Conservation (phyloP, 2,888 invertebrate genomes). For the Eubasilissa splendida region DNA sequence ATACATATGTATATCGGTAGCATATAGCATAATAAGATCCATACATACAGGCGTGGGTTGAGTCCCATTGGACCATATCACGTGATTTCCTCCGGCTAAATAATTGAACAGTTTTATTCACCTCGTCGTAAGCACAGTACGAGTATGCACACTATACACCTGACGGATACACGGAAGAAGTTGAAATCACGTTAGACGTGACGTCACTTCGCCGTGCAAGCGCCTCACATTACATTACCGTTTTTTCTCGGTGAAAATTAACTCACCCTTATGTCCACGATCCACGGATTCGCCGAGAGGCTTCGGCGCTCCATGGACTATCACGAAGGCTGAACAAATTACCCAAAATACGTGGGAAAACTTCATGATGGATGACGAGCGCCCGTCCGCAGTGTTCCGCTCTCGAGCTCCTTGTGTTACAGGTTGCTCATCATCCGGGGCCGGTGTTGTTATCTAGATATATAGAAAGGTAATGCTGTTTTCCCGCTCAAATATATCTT, state of each 20-base stretch:
- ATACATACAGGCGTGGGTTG: too few relatives aligned
- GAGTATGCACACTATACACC: too few relatives aligned
- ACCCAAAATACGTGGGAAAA: constrained; percentile 52
- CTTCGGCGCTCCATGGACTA: constrained; percentile 53
- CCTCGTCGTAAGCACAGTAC: too few relatives aligned
- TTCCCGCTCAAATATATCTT: constrained; percentile 22
- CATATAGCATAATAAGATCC: too few relatives aligned
- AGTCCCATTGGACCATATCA: too few relatives aligned
- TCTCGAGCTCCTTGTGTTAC: constrained; percentile 53
- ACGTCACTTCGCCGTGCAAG: constrained; percentile 14
- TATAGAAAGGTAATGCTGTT: constrained; percentile 9
- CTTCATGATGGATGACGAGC: constrained; percentile 42
- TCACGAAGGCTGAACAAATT: constrained; percentile 48
- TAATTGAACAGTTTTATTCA: too few relatives aligned
- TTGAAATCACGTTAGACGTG: not conserved
- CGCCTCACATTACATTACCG: not conserved
- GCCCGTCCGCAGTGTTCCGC: constrained; percentile 24
- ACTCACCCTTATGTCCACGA: constrained; percentile 55
- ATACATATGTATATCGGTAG: too few relatives aligned
- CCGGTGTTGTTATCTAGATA: constrained; percentile 50
- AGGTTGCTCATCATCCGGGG: constrained; percentile 57
- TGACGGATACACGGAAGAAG: too few relatives aligned
- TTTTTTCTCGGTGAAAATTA: not conserved
- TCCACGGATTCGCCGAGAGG: constrained; percentile 48
- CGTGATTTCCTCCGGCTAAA: too few relatives aligned